Percentiles rank a stretch among this genome's conserved stretches.
phyloP scores from a whole-genome alignment of 2,888 invertebrate species.

The Diaperis boleti region DNA sequence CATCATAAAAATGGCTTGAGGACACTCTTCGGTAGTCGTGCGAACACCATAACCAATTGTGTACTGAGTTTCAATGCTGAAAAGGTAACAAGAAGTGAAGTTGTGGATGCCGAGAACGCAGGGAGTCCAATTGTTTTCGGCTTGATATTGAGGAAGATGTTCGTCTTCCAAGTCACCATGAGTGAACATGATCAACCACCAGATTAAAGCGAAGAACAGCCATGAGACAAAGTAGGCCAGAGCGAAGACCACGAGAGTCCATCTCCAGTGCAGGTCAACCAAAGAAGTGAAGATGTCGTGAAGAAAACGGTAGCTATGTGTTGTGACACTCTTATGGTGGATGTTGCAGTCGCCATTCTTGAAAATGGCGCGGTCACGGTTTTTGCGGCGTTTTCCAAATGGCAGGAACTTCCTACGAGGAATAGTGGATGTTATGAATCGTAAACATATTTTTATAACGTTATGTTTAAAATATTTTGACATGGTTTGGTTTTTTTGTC shows the following conservation, averaged over 20 bases:
- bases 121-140: slow-evolving; percentile 72
- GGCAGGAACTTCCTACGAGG: slow-evolving; percentile 8
- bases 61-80: slow-evolving; percentile 96
- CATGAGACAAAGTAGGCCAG: slow-evolving; percentile 92
- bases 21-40: slow-evolving; percentile 91
- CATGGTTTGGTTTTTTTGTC: too few species aligned
- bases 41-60: slow-evolving; percentile 90
- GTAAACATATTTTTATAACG: too few species aligned
- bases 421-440: too few species aligned
- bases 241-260: slow-evolving; percentile 91
- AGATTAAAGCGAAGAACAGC: slow-evolving; percentile 91
- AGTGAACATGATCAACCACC: slow-evolving; percentile 94
- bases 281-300: slow-evolving; percentile 90
- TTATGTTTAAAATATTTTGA: too few species aligned
- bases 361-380: slow-evolving; percentile 85
- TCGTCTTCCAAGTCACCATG: slow-evolving; percentile 88
- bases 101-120: slow-evolving; percentile 89
- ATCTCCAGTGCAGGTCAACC: slow-evolving; percentile 95
- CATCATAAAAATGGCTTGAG: slow-evolving; percentile 93
- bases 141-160: slow-evolving; percentile 69
- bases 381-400: slow-evolving; percentile 66
- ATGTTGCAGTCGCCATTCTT: slow-evolving; percentile 98
- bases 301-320: slow-evolving; percentile 79
- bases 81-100: slow-evolving; percentile 93
- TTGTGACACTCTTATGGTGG: slow-evolving; percentile 86